A percentile compares a stretch with the other conserved stretches of the same genome.
phyloP scores from a whole-genome alignment of 1,140 invertebrate species.

The Maniola jurtina region DNA sequence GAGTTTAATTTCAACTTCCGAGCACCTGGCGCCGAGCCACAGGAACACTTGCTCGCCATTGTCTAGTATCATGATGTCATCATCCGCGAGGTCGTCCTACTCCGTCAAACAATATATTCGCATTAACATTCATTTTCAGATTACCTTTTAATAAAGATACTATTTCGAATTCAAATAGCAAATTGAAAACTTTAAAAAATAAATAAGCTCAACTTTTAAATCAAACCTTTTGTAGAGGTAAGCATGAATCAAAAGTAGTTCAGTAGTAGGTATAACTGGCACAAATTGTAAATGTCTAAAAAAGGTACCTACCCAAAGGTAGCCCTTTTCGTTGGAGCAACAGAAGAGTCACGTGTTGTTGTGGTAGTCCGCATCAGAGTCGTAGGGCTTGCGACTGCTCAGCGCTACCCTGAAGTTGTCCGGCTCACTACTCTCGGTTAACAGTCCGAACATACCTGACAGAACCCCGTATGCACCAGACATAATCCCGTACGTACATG shows the following conservation, averaged over 20 bases:
- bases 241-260: too few species aligned
- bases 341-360: constrained; percentile 96
- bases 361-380: constrained; percentile 95
- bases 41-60: constrained; percentile 98
- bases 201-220: too few species aligned
- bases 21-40: constrained; percentile 97
- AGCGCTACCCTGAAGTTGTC: constrained; percentile 99
- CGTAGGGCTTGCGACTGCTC: constrained; percentile 95
- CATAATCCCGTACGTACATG: too few species aligned
- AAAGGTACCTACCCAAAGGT: too few species aligned
- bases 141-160: neutral
- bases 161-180: neutral
- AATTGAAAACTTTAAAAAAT: too few species aligned
- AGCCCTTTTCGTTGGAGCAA: constrained; percentile 59
- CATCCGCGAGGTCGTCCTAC: constrained; percentile 98
- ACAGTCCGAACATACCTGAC: constrained; percentile 52
- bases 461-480: too few species aligned
- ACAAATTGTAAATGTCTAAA: too few species aligned
- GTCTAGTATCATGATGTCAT: constrained; percentile 99
- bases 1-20: constrained; percentile 99
- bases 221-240: too few species aligned
- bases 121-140: neutral
- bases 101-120: constrained; percentile 5
- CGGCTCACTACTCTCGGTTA: constrained; percentile 98
- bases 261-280: too few species aligned